Percentiles rank a stretch among this genome's conserved stretches.
These are phyloP conservation scores for Linnaemya tessellans DNA, from an alignment of 2,888 invertebrate genomes.

Conservation along the genomic window DNA sequence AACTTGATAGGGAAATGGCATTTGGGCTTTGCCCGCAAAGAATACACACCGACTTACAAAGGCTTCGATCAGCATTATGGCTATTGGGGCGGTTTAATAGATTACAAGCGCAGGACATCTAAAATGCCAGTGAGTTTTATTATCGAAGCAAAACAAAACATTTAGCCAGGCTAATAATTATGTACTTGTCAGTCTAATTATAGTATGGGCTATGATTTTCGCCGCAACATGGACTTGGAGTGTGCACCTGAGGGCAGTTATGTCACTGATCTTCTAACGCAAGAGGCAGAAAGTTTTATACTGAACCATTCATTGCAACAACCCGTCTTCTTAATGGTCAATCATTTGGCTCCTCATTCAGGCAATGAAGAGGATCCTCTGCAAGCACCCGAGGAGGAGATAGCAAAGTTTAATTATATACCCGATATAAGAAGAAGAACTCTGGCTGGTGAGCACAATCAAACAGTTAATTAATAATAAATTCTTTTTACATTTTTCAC, in stretches of 20 bases:
- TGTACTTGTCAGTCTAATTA: constrained; percentile 49
- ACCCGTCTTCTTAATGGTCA: constrained; percentile 91
- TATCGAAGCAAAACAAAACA: background rate
- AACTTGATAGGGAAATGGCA: constrained; percentile 96
- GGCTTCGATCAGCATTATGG: constrained; percentile 94
- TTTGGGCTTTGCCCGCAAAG: constrained; percentile 88
- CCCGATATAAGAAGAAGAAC: constrained; percentile 86
- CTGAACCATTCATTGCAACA: constrained; percentile 80
- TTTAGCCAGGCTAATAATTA: background rate
- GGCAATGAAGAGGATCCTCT: constrained; percentile 87
- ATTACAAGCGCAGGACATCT: constrained; percentile 89
- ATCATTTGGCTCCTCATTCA: constrained; percentile 92
- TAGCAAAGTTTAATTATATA: constrained; percentile 88
- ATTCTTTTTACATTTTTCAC: background rate
- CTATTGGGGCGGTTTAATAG: constrained; percentile 91
- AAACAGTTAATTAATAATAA: background rate
- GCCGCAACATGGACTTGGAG: constrained; percentile 84
- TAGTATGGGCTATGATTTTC: constrained; percentile 84
- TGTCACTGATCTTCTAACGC: constrained; percentile 88
- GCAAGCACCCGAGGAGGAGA: constrained; percentile 89
- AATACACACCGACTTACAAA: constrained; percentile 87
- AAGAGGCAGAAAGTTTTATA: constrained; percentile 87
- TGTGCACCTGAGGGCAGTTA: constrained; percentile 86
- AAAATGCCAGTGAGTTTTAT: constrained; percentile 80
- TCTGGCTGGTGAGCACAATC: constrained; percentile 86